A percentile compares a stretch with the other conserved stretches of the same genome.
phyloP scores from a whole-genome alignment of 2,113 vertebrate species.

The Phasianus colchicus region DNA sequence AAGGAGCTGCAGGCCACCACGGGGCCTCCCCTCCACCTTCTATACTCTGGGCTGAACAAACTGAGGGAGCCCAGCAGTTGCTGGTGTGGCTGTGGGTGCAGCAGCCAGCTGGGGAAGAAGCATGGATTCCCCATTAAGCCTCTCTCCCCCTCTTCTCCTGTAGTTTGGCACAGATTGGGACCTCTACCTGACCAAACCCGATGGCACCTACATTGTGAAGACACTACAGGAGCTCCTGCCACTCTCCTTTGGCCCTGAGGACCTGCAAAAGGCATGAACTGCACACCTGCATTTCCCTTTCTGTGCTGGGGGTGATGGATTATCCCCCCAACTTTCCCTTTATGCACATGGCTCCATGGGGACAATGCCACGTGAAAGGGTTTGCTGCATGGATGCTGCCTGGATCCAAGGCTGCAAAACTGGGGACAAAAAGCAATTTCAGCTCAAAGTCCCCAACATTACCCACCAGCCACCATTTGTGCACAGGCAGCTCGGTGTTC shows the following conservation, averaged over 20 bases:
- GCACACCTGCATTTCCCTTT: neutral
- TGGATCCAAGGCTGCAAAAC: no score
- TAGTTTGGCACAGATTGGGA: conserved; percentile 90
- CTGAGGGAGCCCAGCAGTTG: no score
- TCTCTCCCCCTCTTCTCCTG: neutral
- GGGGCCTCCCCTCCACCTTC: no score
- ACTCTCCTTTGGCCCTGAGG: conserved; percentile 85
- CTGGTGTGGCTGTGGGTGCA: neutral
- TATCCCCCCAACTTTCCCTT: neutral
- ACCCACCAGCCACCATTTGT: neutral
- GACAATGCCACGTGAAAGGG: neutral
- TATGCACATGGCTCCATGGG: neutral
- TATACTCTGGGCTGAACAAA: no score
- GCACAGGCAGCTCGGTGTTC: neutral
- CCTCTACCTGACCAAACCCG: conserved; percentile 85
- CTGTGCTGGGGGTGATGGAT: neutral
- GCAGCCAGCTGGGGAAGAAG: neutral
- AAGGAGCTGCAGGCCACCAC: neutral
- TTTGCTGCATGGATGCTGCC: neutral
- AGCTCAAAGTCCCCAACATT: neutral
- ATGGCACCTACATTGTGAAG: conserved; percentile 79
- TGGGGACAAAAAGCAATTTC: neutral
- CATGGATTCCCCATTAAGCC: neutral
- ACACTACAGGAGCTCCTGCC: conserved; percentile 87
- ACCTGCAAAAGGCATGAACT: conserved; percentile 76